These are phyloP conservation scores for Actinernus sp. DNA, from an alignment of 92 coral and sea anemone species.

Conservation along the genomic window DNA sequence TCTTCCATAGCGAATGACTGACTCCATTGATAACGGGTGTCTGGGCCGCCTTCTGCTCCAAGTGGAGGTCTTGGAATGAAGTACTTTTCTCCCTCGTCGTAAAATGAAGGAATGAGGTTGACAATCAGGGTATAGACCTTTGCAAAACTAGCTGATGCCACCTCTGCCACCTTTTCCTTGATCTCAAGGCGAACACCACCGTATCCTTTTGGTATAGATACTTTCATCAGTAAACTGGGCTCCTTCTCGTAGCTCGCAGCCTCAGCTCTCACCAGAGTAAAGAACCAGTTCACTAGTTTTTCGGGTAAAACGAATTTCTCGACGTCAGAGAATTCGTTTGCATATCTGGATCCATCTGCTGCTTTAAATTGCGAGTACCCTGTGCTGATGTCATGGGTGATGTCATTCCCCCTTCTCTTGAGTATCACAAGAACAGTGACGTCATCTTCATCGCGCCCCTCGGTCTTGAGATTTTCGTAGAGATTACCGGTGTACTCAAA, in stretches of 20 bases:
- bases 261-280: conserved; percentile 19
- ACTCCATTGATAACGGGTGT: conserved; percentile 27
- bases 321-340: conserved; percentile 9
- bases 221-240: neutral
- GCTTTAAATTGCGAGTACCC: conserved; percentile 24
- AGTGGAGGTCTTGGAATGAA: conserved; percentile 16
- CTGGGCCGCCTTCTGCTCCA: neutral
- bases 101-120: conserved; percentile 17
- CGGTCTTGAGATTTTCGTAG: conserved; percentile 54
- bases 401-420: conserved; percentile 20
- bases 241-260: neutral
- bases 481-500: conserved; percentile 72
- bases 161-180: neutral
- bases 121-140: conserved; percentile 5
- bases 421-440: conserved; percentile 44
- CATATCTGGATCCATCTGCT: conserved; percentile 29
- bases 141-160: neutral
- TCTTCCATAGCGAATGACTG: conserved; percentile 46
- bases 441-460: conserved; percentile 57
- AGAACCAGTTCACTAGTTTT: conserved; percentile 63
- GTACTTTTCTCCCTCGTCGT: neutral
- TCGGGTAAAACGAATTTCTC: conserved; percentile 48
- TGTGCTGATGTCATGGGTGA: conserved; percentile 11
- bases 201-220: conserved; percentile 4
- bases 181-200: conserved; percentile 17